Base-by-base conservation (phyloP, 2,113 vertebrate genomes). In the Philantomba maxwellii region DNA sequence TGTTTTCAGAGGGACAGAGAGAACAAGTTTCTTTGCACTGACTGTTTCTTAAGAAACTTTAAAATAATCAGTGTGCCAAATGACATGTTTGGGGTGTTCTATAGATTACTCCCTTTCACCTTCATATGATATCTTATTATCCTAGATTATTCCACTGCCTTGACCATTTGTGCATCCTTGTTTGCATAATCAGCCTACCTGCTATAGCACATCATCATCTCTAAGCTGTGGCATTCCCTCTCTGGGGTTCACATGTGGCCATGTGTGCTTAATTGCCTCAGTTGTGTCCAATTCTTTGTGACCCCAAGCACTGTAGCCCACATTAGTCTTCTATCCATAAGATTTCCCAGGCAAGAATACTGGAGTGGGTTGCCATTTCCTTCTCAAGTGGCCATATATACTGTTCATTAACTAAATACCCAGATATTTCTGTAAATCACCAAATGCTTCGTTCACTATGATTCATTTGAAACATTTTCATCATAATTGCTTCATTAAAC, bases 231-330 rank as follows among this genome's bases (percentile, higher is more conserved):
- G 53, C 19, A 28, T 28, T 36, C 28, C 10, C 19, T 28, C 10
- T 6, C 58, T 55, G 21, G 21, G 57, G 23, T 81, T 81, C 58
- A 57, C 7, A 7, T 43, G 58, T 66, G 11, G 23, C 26, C 14
- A 53, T 93, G 17, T 53, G 36, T 73, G 66, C n/a, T 70, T 70
- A 70, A 70, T 5, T 70, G 64, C 64, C n/a, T 36, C 64, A 70
- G n/a, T 36, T 0, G 0, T 70, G 64, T 70, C 9, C 0, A 0
- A 70, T n/a, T 36, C 66, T 70, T 23, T 70, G 1, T 70, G 66
- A 39, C 19, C 9, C 5, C n/a, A 12, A 23, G 66, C 19, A 36
- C 66, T 39, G 10, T 70, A 70, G 36, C 10, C 66, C 66, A 70
- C 66, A 36, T 36, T 23, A 70, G 10, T 70, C 19, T 70, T 70